Conservation (phyloP, 2,888 invertebrate genomes). For the Acrobasis repandana region DNA sequence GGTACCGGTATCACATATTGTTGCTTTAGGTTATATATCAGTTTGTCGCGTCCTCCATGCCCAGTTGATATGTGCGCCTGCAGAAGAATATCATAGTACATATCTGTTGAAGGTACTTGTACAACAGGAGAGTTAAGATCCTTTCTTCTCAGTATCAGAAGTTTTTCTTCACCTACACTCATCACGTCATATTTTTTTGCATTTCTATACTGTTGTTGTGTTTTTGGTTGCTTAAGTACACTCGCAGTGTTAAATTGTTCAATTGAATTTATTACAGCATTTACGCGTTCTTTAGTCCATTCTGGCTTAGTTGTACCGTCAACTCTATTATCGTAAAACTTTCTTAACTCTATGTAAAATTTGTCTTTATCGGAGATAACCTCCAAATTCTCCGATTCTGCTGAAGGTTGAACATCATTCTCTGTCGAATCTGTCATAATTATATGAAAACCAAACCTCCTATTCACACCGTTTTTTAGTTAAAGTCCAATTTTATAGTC, state of each 20-base stretch:
- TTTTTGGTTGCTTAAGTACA: neutral
- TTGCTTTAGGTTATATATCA: conserved; percentile 31
- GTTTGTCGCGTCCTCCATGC: conserved; percentile 27
- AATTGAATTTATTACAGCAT: neutral
- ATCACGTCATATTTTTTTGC: conserved; percentile 33
- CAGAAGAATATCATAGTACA: conserved; percentile 18
- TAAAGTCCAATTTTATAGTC: conserved; percentile 25
- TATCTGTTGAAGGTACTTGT: conserved; percentile 18
- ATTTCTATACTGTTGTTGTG: too few relatives aligned
- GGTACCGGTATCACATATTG: conserved; percentile 27
- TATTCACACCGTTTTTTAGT: conserved; percentile 23
- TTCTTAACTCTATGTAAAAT: conserved; percentile 27
- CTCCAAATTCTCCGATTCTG: conserved; percentile 27
- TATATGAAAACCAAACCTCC: neutral
- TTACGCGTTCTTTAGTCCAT: too few relatives aligned
- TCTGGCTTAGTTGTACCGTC: conserved; percentile 18
- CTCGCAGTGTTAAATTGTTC: neutral
- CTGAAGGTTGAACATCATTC: conserved; percentile 25
- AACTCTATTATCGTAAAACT: conserved; percentile 26
- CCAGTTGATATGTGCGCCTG: conserved; percentile 20
- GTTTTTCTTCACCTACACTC: conserved; percentile 26
- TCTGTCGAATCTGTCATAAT: conserved; percentile 25
- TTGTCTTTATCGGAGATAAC: conserved; percentile 18
- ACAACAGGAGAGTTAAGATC: conserved; percentile 13
- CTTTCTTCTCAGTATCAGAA: conserved; percentile 33